A percentile compares a stretch with the other conserved stretches of the same genome.
These are phyloP conservation scores for Euwallacea fornicatus DNA, from an alignment of 1,140 invertebrate genomes.

Conservation along the genomic window DNA sequence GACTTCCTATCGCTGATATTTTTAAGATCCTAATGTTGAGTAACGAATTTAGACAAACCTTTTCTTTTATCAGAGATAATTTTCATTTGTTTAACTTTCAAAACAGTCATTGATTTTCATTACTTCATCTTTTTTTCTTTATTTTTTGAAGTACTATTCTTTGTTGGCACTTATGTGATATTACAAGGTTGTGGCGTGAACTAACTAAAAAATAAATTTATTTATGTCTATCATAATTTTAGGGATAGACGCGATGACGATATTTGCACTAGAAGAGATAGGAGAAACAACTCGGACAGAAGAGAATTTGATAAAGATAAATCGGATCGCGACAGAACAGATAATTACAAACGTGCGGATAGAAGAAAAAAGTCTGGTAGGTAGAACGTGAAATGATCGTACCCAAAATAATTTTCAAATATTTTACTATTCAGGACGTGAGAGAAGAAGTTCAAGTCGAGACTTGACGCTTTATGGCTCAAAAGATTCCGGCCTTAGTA, in stretches of 20 bases:
- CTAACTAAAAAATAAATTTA: no score
- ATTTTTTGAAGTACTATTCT: no score
- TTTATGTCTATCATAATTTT: background rate
- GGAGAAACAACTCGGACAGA: constrained; percentile 20
- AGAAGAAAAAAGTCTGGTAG: constrained; percentile 18
- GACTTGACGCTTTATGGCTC: constrained; percentile 2
- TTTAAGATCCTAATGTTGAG: no score
- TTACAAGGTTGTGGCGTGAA: no score
- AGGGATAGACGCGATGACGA: constrained; percentile 27
- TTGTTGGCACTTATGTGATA: no score
- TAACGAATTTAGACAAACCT: no score
- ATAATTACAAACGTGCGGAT: constrained; percentile 18
- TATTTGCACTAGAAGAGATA: constrained; percentile 32
- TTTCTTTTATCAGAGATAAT: no score
- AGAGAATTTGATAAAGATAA: constrained; percentile 22
- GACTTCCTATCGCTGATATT: no score
- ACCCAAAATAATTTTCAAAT: no score
- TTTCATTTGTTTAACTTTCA: no score
- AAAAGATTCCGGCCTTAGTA: constrained; percentile 9
- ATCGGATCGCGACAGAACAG: constrained; percentile 24
- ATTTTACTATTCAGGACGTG: background rate
- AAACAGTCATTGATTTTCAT: no score
- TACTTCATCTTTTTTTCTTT: no score
- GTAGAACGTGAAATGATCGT: background rate
- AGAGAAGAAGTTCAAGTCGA: constrained; percentile 10